A percentile compares a stretch with the other conserved stretches of the same genome.
Evolutionary conservation across 1,140 invertebrate genomes (phyloP).

Genomic region (Nebria ingens): DNA sequence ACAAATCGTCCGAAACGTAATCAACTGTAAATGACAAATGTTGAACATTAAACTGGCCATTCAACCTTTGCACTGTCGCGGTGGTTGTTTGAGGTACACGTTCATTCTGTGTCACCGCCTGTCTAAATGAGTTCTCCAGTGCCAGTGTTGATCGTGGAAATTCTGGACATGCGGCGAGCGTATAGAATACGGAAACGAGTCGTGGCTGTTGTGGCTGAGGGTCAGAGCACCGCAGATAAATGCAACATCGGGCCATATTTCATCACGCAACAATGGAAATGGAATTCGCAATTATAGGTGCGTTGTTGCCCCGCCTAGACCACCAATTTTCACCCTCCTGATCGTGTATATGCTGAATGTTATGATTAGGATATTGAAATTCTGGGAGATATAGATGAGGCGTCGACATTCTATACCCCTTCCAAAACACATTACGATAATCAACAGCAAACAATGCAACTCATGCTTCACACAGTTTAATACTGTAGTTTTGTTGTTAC

Average conservation of each 20-base stretch:
- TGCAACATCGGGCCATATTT: slow-evolving; percentile 6
- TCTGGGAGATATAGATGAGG: not conserved
- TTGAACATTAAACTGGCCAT: slow-evolving; percentile 18
- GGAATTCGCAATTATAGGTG: slow-evolving; percentile 9
- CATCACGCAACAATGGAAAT: not conserved
- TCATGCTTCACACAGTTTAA: no score
- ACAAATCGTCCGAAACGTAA: slow-evolving; percentile 18
- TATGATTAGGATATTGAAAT: slow-evolving; percentile 9
- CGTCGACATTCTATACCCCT: not conserved
- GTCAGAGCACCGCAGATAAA: not conserved
- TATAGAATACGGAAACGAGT: no score
- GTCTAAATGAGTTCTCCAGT: not conserved
- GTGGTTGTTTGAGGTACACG: not conserved
- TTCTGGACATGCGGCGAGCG: no score
- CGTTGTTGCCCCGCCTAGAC: not conserved
- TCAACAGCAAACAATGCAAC: no score
- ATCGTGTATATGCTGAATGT: no score
- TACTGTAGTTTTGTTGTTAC: no score
- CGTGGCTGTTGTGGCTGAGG: no score
- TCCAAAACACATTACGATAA: not conserved
- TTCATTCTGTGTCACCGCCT: slow-evolving; percentile 4
- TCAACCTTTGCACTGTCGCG: slow-evolving; percentile 8
- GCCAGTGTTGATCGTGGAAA: not conserved
- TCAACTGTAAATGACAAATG: slow-evolving; percentile 20
- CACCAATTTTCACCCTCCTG: not conserved